Percentiles rank a stretch among this genome's conserved stretches.
These are phyloP conservation scores for Linnaemya vulpina DNA, from an alignment of 2,888 invertebrate species.

Conservation along the genomic window DNA sequence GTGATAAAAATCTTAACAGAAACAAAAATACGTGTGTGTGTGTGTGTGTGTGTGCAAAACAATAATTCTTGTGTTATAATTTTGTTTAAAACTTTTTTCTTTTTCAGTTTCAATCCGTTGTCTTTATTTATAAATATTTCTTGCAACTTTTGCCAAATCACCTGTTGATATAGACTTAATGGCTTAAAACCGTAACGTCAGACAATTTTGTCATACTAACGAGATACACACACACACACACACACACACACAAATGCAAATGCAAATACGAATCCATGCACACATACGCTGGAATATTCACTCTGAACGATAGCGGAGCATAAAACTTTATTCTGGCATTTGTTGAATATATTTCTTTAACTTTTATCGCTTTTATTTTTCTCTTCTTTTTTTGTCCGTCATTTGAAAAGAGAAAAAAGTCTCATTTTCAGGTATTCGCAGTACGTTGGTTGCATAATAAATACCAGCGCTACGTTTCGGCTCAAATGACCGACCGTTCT, in stretches of 20 bases:
- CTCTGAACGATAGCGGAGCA: background rate
- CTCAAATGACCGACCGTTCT: slow-evolving; percentile 5
- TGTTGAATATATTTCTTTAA: slow-evolving; percentile 21
- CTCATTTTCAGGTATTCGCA: slow-evolving; percentile 75
- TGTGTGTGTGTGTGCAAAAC: slow-evolving; percentile 3
- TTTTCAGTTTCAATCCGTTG: background rate
- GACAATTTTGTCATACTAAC: slow-evolving; percentile 50
- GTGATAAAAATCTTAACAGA: slow-evolving; percentile 59
- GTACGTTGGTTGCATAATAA: slow-evolving; percentile 82
- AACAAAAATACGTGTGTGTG: slow-evolving; percentile 28
- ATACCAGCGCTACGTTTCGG: slow-evolving; percentile 74
- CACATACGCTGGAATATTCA: background rate
- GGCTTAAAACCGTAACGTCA: slow-evolving; percentile 65
- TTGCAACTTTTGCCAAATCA: slow-evolving; percentile 58
- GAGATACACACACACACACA: background rate
- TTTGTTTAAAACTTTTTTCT: background rate
- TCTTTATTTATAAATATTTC: slow-evolving; percentile 10
- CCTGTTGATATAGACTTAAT: slow-evolving; percentile 71
- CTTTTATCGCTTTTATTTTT: slow-evolving; percentile 1
- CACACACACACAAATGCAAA: too few relatives aligned
- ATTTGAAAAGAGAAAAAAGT: slow-evolving; percentile 27
- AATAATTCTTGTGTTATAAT: slow-evolving; percentile 29
- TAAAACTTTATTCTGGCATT: slow-evolving; percentile 31
- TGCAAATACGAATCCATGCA: too few relatives aligned
- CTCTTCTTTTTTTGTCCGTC: background rate